Evolutionary conservation across 2,113 vertebrate genomes (phyloP).

Genomic region (Merops nubicus): DNA sequence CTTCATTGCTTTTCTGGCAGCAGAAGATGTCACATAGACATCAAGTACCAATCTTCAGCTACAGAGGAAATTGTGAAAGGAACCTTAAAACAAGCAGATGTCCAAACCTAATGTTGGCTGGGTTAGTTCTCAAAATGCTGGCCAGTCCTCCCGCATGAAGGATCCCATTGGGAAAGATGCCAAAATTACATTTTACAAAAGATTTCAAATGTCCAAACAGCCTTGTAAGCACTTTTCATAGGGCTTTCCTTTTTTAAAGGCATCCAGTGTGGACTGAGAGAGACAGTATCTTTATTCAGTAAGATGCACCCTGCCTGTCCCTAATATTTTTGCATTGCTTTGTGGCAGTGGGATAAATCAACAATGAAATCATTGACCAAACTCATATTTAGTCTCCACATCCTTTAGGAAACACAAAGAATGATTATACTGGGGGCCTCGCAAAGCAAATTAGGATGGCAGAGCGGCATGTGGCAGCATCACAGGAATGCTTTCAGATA

Average conservation of each 20-base stretch:
- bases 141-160: neutral
- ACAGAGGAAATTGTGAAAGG: constrained; percentile 60
- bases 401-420: constrained; percentile 53
- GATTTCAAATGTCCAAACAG: neutral
- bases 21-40: constrained; percentile 23
- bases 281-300: constrained; percentile 36
- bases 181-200: constrained; percentile 17
- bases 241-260: neutral
- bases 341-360: constrained; percentile 19
- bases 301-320: constrained; percentile 35
- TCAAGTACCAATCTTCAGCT: constrained; percentile 56
- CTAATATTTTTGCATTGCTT: constrained; percentile 36
- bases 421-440: constrained; percentile 20
- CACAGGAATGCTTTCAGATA: constrained; percentile 23
- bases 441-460: constrained; percentile 53
- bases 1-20: constrained; percentile 54
- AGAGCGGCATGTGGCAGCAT: constrained; percentile 25
- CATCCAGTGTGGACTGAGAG: neutral
- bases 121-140: constrained; percentile 33
- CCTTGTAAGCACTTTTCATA: constrained; percentile 38
- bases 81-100: constrained; percentile 66
- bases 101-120: constrained; percentile 29
- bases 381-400: constrained; percentile 22
- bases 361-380: constrained; percentile 57
- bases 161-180: constrained; percentile 17